These are phyloP conservation scores for Corvus cornix DNA, from an alignment of 2,113 vertebrate species.

Conservation along the genomic window DNA sequence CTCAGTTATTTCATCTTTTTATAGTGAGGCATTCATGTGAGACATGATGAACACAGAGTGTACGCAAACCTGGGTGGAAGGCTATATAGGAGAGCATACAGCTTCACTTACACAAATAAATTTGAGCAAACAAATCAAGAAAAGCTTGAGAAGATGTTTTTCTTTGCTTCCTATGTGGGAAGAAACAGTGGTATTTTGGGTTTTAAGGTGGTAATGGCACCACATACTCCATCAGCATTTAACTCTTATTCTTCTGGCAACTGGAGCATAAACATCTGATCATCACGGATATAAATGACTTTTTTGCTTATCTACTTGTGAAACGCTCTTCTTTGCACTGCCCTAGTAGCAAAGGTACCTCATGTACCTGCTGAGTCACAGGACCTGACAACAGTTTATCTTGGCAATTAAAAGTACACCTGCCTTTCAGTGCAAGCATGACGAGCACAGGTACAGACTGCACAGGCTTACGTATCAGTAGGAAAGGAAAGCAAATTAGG, in stretches of 20 bases:
- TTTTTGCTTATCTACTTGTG: background rate
- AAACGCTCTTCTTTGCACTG: background rate
- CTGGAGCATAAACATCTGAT: background rate
- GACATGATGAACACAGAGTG: background rate
- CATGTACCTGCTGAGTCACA: background rate
- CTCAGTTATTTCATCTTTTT: background rate
- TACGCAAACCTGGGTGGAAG: background rate
- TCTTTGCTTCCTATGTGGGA: background rate
- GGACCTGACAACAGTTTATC: background rate
- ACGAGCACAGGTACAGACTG: background rate
- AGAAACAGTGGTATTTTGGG: background rate
- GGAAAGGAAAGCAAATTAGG: background rate
- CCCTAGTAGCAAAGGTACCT: background rate
- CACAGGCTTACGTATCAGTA: background rate
- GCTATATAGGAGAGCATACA: background rate
- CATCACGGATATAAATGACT: background rate
- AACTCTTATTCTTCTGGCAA: background rate
- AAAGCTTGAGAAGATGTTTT: background rate
- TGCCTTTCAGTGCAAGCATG: background rate
- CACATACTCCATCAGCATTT: background rate
- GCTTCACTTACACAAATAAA: background rate
- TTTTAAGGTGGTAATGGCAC: background rate
- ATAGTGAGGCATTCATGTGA: background rate
- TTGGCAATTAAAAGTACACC: background rate
- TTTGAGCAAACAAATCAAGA: background rate